Evolutionary conservation across 2,888 invertebrate genomes (phyloP), one percentile per base, ranked within the genome.

Genomic region (Bellardia pandia): DNA sequence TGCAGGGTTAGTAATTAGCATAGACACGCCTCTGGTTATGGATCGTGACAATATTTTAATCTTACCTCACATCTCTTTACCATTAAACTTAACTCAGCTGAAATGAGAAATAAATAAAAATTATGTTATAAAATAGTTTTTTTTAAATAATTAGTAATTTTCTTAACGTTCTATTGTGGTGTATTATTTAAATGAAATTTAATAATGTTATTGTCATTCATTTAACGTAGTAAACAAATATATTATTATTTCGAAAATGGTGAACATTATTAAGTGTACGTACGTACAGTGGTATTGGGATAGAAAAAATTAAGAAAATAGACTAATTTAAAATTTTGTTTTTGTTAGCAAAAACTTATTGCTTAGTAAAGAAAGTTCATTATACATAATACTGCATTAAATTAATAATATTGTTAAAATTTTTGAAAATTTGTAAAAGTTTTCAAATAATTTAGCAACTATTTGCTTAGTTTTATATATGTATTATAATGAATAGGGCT

Each of bases 41-140:
- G 45, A 72, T 86, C 86, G 86, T 86, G 86, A 86, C 86, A 77
- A 86, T 80, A 86, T 86, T 86, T 84, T 76, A 83, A 86, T 83
- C 86, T 30, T 42, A 40, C 16, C 58, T 83, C 48, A 68, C 51
- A 86, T 86, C 79, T 66, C 56, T 23, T 48, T 51, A 48, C 2
- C 48, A 30, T n/a, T 66, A 56, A n/a, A 64, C 58, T 56, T 2
- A 62, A 40, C 23, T 23, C 33, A 62, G 14, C 48, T 69, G 9
- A 16, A 64, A 42, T 79, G 23, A 16, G 40, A 51, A 53, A n/a
- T 53, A 33, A 33, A 62, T 69, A 30, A 51, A 69, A 62, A 64
- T 51, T 72, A 8, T 62, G 62, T 42, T 13, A 45, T 66, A 66
- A 68, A 48, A 14, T 68, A n/a, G 30, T n/a, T 69, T 51, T 71